Percentiles rank a stretch among this genome's conserved stretches.
phyloP scores from a whole-genome alignment of 2,113 vertebrate genomes.

The Dendrocopos noguchii region DNA sequence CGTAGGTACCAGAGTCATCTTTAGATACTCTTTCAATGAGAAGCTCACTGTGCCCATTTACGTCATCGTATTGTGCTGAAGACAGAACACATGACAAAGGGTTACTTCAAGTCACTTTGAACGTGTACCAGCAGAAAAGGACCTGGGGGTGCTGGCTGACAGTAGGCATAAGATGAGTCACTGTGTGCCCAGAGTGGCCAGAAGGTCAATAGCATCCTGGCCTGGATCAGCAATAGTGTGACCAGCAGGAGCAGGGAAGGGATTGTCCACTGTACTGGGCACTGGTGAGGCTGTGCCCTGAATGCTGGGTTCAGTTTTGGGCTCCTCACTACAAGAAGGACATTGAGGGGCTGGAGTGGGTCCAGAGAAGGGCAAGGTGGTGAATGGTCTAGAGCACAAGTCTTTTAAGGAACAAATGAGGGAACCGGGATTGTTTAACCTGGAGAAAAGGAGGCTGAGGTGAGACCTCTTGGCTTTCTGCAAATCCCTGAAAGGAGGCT shows the following conservation, averaged over 20 bases:
- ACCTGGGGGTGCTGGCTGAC: not conserved
- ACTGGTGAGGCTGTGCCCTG: not conserved
- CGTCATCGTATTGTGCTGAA: constrained; percentile 82
- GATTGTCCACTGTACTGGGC: not conserved
- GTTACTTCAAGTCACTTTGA: not conserved
- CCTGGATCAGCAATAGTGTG: not conserved
- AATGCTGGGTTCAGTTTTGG: not conserved
- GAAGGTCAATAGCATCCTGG: not conserved
- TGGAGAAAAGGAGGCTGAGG: not conserved
- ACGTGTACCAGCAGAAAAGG: not conserved
- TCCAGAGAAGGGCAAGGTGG: not conserved
- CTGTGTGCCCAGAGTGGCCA: not conserved
- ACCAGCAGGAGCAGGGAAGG: not conserved
- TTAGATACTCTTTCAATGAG: constrained; percentile 89
- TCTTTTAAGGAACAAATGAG: not conserved
- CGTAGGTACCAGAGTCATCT: constrained; percentile 90
- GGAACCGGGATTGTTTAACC: not conserved
- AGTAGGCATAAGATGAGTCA: not conserved
- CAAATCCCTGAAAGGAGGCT: not conserved
- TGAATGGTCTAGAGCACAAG: not conserved
- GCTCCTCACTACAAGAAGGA: not conserved
- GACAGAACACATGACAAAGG: not conserved
- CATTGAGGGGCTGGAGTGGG: not conserved
- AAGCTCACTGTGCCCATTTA: constrained; percentile 87
- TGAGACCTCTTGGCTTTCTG: not conserved